Conservation (phyloP, 1,140 invertebrate species). For the Aleiodes sp. region DNA sequence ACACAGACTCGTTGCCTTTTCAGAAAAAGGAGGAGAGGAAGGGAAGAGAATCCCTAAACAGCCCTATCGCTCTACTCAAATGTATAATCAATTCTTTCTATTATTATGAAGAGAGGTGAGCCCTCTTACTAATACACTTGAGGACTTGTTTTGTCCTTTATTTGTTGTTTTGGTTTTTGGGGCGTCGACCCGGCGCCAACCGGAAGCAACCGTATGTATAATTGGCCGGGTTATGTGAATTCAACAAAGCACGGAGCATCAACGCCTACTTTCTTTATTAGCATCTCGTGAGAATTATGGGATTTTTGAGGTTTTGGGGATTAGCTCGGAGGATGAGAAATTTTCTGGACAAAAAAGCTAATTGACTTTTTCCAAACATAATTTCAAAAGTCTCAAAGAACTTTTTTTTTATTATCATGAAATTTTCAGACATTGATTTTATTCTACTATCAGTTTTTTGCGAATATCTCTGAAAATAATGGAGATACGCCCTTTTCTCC, state of each 20-base stretch:
- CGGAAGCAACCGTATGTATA: constrained; percentile 52
- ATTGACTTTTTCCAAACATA: too few species aligned
- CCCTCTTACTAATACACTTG: constrained; percentile 23
- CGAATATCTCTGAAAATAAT: too few species aligned
- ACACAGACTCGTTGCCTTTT: constrained; percentile 29
- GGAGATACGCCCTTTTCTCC: too few species aligned
- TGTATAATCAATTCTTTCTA: constrained; percentile 12
- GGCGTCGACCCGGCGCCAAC: constrained; percentile 52
- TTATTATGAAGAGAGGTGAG: constrained; percentile 3
- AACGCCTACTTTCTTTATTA: constrained; percentile 37
- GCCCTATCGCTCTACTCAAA: constrained; percentile 42
- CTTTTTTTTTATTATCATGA: too few species aligned
- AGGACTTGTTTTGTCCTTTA: constrained; percentile 43
- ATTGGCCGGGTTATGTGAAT: constrained; percentile 13
- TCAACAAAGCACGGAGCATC: neutral
- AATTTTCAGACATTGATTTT: too few species aligned
- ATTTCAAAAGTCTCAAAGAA: too few species aligned
- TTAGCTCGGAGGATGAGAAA: neutral
- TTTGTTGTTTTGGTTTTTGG: constrained; percentile 65
- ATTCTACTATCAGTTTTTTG: too few species aligned
- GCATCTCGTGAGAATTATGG: constrained; percentile 25
- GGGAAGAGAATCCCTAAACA: constrained; percentile 38
- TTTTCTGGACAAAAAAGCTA: too few species aligned
- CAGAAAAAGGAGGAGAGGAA: neutral
- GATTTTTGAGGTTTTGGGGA: neutral